Evolutionary conservation across 2,888 invertebrate species (phyloP).

Genomic region (Linhomoeus sp.): DNA sequence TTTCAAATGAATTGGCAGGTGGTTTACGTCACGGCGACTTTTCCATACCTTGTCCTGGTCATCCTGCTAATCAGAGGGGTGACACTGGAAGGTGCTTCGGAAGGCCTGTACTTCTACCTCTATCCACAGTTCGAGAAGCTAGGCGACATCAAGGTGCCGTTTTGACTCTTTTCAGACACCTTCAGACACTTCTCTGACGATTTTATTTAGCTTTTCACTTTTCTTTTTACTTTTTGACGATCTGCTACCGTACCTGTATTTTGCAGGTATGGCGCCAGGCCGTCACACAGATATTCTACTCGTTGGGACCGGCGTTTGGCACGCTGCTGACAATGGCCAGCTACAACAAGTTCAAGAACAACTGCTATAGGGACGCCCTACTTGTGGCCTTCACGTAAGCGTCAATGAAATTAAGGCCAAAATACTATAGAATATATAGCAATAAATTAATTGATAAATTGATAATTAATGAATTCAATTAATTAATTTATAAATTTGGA

Average conservation of each 20-base stretch:
- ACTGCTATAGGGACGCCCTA: conserved; percentile 39
- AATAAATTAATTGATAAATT: too few relatives aligned
- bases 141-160: too few relatives aligned
- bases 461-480: too few relatives aligned
- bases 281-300: conserved; percentile 27
- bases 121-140: too few relatives aligned
- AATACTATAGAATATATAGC: neutral
- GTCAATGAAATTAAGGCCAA: too few relatives aligned
- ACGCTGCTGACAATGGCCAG: conserved; percentile 26
- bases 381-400: conserved; percentile 1
- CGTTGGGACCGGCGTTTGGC: conserved; percentile 27
- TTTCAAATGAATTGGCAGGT: conserved; percentile 1
- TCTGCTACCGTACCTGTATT: too few relatives aligned
- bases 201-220: too few relatives aligned
- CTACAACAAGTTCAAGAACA: too few relatives aligned
- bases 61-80: neutral
- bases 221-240: too few relatives aligned
- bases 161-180: too few relatives aligned
- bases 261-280: conserved; percentile 28
- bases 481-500: too few relatives aligned
- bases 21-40: conserved; percentile 2
- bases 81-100: neutral
- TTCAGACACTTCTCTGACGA: too few relatives aligned
- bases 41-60: neutral
- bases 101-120: conserved; percentile 3